Evolutionary conservation across 2,888 invertebrate species (phyloP), one percentile per base, ranked within the genome.

Genomic region (Eueremaeus valkanovi): DNA sequence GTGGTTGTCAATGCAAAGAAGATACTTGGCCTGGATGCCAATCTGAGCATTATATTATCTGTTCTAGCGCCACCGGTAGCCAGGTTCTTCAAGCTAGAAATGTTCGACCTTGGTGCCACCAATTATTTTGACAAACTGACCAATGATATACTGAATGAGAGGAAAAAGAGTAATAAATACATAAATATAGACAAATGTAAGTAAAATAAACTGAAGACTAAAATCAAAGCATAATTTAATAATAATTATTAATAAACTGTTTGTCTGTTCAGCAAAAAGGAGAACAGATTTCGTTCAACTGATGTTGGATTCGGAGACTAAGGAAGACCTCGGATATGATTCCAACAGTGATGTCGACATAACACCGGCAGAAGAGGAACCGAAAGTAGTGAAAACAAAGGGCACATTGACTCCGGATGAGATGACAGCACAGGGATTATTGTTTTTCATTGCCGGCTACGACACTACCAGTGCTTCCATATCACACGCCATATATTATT

Each of bases 381-480:
- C 33, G 1, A 31, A 0, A 18, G 3, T 27, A 11, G 6, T 1
- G 24, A 29, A 36, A 70, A 27, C 21, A 13, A 16, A 9, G 1
- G 21, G n/a, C 11, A 75, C 51, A n/a, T 33, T 75, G 6, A 72
- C 51, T 3, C 11, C 29, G 11, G 72, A 72, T 11, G 75, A 75
- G 33, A 36, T 75, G 27, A 51, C 61, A 55, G 75, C 27, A 31
- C 75, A 72, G 45, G 72, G 75, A 29, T 33, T 75, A 16, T 3
- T 72, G 3, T 75, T 75, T n/a, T 75, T 72, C 40, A 40, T 72
- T 21, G 73, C 72, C 16, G 72, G 72, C 51, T 75, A 40, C 27
- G 75, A 75, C 40, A 75, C 75, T 6, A 86, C 86, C 0, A 84
- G 85, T 33, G 84, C 84, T 3, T 83, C 85, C 3, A 80, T 87